phyloP scores from a whole-genome alignment of 2,888 invertebrate species.

The Steinernema carpocapsae region DNA sequence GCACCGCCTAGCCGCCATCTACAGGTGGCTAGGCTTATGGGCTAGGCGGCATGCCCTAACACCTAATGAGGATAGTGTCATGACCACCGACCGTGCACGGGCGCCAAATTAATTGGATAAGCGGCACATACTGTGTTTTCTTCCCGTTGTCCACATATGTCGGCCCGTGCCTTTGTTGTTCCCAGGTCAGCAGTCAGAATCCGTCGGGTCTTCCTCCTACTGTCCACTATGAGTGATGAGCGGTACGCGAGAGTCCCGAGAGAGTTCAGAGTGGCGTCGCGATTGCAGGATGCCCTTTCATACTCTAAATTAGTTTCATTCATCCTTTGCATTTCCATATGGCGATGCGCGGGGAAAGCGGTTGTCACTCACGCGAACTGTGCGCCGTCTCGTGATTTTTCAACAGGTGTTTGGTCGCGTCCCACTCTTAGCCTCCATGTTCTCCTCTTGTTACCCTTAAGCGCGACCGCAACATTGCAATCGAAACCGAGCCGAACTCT shows the following conservation, averaged over 20 bases:
- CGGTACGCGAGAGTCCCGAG: conserved; percentile 11
- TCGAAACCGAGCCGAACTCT: neutral
- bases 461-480: neutral
- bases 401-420: conserved; percentile 25
- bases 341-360: neutral
- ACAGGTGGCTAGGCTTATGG: too few relatives aligned
- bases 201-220: too few relatives aligned
- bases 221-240: conserved; percentile 27
- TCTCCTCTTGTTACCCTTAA: too few relatives aligned
- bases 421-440: neutral
- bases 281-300: neutral
- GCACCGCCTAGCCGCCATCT: too few relatives aligned
- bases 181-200: conserved; percentile 23
- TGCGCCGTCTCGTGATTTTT: conserved; percentile 15
- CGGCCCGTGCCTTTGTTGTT: neutral
- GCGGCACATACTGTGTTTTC: conserved; percentile 9
- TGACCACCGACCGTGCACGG: neutral
- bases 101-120: conserved; percentile 26
- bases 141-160: conserved; percentile 3
- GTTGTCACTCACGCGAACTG: conserved; percentile 22
- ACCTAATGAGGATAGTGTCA: conserved; percentile 18
- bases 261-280: neutral
- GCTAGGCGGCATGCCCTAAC: conserved; percentile 27
- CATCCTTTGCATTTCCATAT: conserved; percentile 21
- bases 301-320: conserved; percentile 6